phyloP scores from a whole-genome alignment of 2,797 vertebrate species.

The Brachyrhaphis roseni region DNA sequence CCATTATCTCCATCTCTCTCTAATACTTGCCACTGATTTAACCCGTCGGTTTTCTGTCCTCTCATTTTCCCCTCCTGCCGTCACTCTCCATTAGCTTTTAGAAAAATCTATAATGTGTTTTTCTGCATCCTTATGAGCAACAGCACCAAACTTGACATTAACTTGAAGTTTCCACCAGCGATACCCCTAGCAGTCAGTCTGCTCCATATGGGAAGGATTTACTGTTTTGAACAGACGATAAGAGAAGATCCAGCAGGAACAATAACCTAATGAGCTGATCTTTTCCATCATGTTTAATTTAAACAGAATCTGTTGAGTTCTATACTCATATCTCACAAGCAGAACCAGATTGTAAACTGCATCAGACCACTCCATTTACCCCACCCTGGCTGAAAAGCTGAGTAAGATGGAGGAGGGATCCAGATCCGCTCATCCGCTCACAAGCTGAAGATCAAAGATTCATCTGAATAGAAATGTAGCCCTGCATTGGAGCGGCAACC shows the following conservation, averaged over 20 bases:
- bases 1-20: slow-evolving; percentile 4
- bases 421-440: slow-evolving; percentile 18
- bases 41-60: background rate
- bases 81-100: slow-evolving; percentile 50
- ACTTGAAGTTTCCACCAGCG: background rate
- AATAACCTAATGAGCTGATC: slow-evolving; percentile 7
- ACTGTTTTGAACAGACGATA: background rate
- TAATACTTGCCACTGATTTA: slow-evolving; percentile 7
- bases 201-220: background rate
- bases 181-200: background rate
- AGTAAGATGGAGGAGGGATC: slow-evolving; percentile 35
- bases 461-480: slow-evolving; percentile 57
- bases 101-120: slow-evolving; percentile 8
- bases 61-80: slow-evolving; percentile 4
- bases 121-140: background rate
- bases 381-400: slow-evolving; percentile 39
- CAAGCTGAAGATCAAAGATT: slow-evolving; percentile 40
- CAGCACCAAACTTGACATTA: background rate
- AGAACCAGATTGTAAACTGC: background rate
- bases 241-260: background rate
- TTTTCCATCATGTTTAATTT: slow-evolving; percentile 13
- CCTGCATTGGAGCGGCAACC: background rate
- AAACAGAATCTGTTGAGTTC: slow-evolving; percentile 10
- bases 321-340: slow-evolving; percentile 4
- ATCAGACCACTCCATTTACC: slow-evolving; percentile 1